phyloP scores from a whole-genome alignment of 2,888 invertebrate species.

The Hirtodrosophila alboralis region DNA sequence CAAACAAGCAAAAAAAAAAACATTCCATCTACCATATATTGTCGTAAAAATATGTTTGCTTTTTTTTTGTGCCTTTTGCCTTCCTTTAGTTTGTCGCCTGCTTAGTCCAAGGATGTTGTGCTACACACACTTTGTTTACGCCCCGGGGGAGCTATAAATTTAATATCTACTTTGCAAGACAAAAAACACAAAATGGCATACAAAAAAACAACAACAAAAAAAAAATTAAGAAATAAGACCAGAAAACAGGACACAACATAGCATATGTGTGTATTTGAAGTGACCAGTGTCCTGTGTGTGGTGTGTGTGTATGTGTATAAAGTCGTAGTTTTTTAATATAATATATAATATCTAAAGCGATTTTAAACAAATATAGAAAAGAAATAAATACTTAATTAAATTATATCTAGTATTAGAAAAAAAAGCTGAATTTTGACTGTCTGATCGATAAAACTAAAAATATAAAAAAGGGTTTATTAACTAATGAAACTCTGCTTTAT shows the following conservation, averaged over 20 bases:
- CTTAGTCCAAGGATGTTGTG: slow-evolving; percentile 49
- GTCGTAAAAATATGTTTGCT: slow-evolving; percentile 77
- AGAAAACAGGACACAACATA: neutral
- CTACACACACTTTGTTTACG: slow-evolving; percentile 78
- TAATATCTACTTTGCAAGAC: slow-evolving; percentile 82
- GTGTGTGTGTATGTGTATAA: too few species aligned
- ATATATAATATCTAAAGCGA: too few species aligned
- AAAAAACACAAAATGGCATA: slow-evolving; percentile 67
- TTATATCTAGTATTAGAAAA: too few species aligned
- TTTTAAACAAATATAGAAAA: neutral
- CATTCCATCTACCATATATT: slow-evolving; percentile 65
- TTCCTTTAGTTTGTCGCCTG: slow-evolving; percentile 19
- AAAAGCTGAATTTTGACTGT: too few species aligned
- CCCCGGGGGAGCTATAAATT: slow-evolving; percentile 84
- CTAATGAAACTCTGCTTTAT: too few species aligned
- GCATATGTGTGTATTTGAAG: slow-evolving; percentile 21
- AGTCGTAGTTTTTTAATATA: too few species aligned
- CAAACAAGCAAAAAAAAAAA: too few species aligned
- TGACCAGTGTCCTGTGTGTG: neutral
- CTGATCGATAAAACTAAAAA: too few species aligned
- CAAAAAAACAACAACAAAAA: slow-evolving; percentile 30
- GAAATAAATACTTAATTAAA: too few species aligned
- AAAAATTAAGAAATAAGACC: slow-evolving; percentile 13
- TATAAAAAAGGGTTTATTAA: too few species aligned
- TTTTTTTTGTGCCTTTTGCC: slow-evolving; percentile 26